Conservation (phyloP, 1,140 invertebrate species). For the Aphaenogaster rudis region DNA sequence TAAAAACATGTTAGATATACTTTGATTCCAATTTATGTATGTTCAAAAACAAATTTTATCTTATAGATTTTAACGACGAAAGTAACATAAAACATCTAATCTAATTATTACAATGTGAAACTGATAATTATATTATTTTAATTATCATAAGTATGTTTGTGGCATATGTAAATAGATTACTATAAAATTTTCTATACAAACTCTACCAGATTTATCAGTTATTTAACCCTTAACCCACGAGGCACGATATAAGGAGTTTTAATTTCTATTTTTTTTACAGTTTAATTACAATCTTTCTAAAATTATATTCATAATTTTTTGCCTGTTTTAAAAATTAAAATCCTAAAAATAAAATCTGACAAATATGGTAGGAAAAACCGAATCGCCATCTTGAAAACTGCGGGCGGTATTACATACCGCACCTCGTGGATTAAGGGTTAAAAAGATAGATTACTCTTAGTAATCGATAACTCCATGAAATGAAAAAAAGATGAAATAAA, state of each 20-base stretch:
- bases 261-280: too few relatives aligned
- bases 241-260: too few relatives aligned
- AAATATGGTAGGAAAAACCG: too few relatives aligned
- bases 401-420: too few relatives aligned
- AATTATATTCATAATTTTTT: too few relatives aligned
- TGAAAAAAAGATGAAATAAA: constrained; percentile 4
- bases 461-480: constrained; percentile 24
- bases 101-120: not conserved
- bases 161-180: not conserved
- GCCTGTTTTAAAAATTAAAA: too few relatives aligned
- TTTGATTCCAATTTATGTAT: not conserved
- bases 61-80: not conserved
- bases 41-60: not conserved
- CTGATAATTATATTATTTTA: not conserved
- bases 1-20: not conserved
- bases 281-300: too few relatives aligned
- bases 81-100: not conserved
- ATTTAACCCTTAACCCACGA: not conserved
- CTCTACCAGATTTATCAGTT: constrained; percentile 1
- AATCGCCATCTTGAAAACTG: too few relatives aligned
- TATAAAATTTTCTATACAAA: not conserved
- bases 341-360: too few relatives aligned
- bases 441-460: not conserved
- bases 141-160: not conserved
- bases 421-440: not conserved